Conservation (phyloP, 1,140 invertebrate genomes). For the Platorchestia sp. region DNA sequence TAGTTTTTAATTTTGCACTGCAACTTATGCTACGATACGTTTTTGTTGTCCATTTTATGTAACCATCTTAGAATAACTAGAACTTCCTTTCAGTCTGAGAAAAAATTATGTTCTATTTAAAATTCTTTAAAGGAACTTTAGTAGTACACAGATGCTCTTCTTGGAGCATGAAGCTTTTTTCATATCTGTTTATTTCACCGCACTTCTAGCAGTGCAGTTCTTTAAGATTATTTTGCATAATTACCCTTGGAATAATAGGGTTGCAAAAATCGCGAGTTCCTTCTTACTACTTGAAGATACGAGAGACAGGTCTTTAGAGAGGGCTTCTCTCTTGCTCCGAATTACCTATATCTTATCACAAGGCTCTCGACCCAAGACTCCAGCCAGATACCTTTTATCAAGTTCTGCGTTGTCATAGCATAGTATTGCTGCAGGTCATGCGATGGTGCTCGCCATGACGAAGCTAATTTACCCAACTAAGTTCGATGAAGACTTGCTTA, state of each 20-base stretch:
- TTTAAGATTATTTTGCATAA: not conserved
- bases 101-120: not conserved
- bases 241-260: not conserved
- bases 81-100: not conserved
- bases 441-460: not conserved
- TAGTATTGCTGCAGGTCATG: slow-evolving; percentile 24
- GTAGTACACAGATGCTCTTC: too few species aligned
- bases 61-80: not conserved
- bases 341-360: not conserved
- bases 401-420: slow-evolving; percentile 16
- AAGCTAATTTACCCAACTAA: not conserved
- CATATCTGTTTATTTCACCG: not conserved
- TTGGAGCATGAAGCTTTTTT: not conserved
- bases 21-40: not conserved
- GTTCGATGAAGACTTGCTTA: not conserved
- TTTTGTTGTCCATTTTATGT: not conserved
- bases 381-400: slow-evolving; percentile 12
- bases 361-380: not conserved
- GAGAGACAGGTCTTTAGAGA: not conserved
- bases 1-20: not conserved
- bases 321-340: not conserved
- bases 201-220: not conserved
- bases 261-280: not conserved
- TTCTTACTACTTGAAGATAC: not conserved
- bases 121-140: not conserved